These are phyloP conservation scores for Tholera decimalis DNA, from an alignment of 2,888 invertebrate genomes.

Conservation along the genomic window DNA sequence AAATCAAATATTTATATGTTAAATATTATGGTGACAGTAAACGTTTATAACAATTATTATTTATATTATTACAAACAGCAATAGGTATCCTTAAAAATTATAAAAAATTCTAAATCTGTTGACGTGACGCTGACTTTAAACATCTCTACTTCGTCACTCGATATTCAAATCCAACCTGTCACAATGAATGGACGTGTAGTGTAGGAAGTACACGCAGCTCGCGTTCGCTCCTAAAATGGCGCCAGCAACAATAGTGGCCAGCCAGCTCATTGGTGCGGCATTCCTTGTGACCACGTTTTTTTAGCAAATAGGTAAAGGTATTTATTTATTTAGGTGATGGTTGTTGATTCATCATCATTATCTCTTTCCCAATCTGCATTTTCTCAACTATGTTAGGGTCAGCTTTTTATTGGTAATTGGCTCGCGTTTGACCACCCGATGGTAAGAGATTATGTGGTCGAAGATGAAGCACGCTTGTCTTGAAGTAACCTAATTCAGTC, in stretches of 20 bases:
- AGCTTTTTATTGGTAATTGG: too few relatives aligned
- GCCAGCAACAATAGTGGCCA: slow-evolving; percentile 37
- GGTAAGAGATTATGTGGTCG: too few relatives aligned
- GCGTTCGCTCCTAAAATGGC: slow-evolving; percentile 43
- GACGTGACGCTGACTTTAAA: background rate
- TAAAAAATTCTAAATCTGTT: background rate
- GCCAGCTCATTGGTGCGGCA: slow-evolving; percentile 70
- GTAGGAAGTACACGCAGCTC: slow-evolving; percentile 47
- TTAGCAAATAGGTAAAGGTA: slow-evolving; percentile 65
- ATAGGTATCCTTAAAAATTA: too few relatives aligned
- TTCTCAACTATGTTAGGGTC: too few relatives aligned
- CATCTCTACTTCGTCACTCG: background rate
- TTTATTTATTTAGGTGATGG: slow-evolving; percentile 25
- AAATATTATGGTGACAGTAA: too few relatives aligned
- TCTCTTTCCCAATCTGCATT: too few relatives aligned
- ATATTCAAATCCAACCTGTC: slow-evolving; percentile 15
- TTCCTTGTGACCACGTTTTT: slow-evolving; percentile 72
- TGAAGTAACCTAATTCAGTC: too few relatives aligned
- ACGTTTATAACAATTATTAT: too few relatives aligned
- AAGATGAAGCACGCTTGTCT: too few relatives aligned
- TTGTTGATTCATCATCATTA: slow-evolving; percentile 12
- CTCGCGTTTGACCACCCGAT: too few relatives aligned
- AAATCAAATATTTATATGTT: too few relatives aligned
- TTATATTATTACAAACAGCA: too few relatives aligned
- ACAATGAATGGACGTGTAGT: slow-evolving; percentile 32